A percentile compares a stretch with the other conserved stretches of the same genome.
phyloP scores from a whole-genome alignment of 2,888 invertebrate species.

The Druceiella hillmani region DNA sequence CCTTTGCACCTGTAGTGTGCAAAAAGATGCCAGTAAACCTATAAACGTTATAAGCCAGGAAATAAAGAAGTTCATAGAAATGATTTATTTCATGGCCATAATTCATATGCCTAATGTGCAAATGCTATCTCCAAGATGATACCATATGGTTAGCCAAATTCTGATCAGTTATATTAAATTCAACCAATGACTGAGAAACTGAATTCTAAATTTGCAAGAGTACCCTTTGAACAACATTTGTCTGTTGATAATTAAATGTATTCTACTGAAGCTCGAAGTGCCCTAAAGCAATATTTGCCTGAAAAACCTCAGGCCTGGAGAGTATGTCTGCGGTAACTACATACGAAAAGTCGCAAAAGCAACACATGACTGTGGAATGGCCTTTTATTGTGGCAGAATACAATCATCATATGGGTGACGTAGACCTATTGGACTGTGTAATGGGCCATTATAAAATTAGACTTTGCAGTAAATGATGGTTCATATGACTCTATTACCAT shows the following conservation, averaged over 20 bases:
- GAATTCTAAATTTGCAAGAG: constrained; percentile 8
- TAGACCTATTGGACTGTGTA: too few species aligned
- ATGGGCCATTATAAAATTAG: too few species aligned
- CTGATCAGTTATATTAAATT: constrained; percentile 19
- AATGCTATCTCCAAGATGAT: constrained; percentile 15
- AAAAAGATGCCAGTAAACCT: constrained; percentile 13
- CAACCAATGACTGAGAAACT: constrained; percentile 18
- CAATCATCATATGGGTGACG: too few species aligned
- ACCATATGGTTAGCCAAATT: constrained; percentile 10
- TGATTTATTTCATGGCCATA: constrained; percentile 20
- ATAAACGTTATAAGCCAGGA: constrained; percentile 12
- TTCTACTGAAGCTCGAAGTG: constrained; percentile 21
- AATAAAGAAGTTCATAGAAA: constrained; percentile 18
- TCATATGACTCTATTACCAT: too few species aligned
- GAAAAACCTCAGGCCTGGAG: constrained; percentile 33
- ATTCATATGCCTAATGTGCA: constrained; percentile 17
- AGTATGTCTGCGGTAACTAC: too few species aligned
- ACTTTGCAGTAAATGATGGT: too few species aligned
- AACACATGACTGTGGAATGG: too few species aligned
- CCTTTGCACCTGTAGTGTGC: too few species aligned
- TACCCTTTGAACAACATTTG: constrained; percentile 14
- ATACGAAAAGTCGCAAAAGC: too few species aligned
- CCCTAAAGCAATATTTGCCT: constrained; percentile 29
- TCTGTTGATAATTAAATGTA: constrained; percentile 26
- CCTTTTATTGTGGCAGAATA: too few species aligned